phyloP scores from a whole-genome alignment of 2,113 vertebrate genomes.

The Gymnobelideus leadbeateri region DNA sequence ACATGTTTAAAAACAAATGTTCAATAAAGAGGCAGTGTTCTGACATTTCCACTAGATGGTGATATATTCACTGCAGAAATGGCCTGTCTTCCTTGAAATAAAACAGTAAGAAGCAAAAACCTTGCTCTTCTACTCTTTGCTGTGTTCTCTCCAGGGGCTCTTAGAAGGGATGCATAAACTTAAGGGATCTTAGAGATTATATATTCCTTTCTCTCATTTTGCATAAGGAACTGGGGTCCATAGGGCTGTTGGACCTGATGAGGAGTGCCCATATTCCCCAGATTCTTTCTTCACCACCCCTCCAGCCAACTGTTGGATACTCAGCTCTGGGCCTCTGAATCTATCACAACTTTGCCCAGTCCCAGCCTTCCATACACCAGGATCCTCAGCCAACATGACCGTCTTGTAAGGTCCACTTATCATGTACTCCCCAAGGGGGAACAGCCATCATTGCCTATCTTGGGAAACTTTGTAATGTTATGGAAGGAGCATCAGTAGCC shows the following conservation, averaged over 20 bases:
- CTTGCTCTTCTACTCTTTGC: neutral
- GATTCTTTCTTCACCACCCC: neutral
- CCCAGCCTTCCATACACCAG: neutral
- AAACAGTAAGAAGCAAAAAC: neutral
- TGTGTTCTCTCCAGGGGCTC: neutral
- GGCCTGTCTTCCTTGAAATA: neutral
- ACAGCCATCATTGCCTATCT: neutral
- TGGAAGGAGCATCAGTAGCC: neutral
- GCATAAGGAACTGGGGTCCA: neutral
- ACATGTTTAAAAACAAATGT: neutral
- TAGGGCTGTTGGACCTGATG: neutral
- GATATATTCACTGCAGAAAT: constrained; percentile 56
- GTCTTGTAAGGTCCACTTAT: neutral
- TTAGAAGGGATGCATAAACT: neutral
- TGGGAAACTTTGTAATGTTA: neutral
- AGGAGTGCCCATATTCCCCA: neutral
- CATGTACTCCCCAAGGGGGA: neutral
- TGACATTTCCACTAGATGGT: constrained; percentile 80
- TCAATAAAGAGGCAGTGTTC: constrained; percentile 15
- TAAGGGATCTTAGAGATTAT: neutral
- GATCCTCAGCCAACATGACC: neutral
- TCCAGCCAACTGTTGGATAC: neutral
- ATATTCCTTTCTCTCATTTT: neutral
- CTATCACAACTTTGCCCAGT: neutral
- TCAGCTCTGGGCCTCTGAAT: neutral